Percentiles rank a stretch among this genome's conserved stretches.
These are phyloP conservation scores for Itoplectis maculator DNA, from an alignment of 2,888 invertebrate genomes.

Conservation along the genomic window DNA sequence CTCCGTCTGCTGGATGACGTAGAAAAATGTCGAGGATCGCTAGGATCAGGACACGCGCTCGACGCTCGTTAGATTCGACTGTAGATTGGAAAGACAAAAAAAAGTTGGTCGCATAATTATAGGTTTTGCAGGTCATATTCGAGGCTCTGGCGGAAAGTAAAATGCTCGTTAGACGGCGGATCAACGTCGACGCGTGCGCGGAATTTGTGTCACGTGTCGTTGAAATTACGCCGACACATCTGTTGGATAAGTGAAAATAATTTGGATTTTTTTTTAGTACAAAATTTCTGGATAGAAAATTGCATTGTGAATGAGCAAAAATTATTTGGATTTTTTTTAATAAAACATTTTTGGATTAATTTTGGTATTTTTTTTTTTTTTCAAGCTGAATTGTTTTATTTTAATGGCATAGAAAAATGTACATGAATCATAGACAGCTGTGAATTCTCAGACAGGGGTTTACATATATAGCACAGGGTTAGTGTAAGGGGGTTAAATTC, in stretches of 20 bases:
- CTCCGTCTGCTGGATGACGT: conserved; percentile 15
- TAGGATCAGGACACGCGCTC: conserved; percentile 48
- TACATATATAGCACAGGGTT: not conserved
- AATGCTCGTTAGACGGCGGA: conserved; percentile 11
- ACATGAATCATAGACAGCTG: conserved; percentile 60
- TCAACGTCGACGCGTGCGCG: conserved; percentile 43
- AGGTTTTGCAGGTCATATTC: conserved; percentile 43
- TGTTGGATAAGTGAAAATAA: too few relatives aligned
- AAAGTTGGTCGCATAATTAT: conserved; percentile 64
- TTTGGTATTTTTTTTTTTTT: conserved; percentile 4
- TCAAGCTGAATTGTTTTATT: not conserved
- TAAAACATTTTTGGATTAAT: too few relatives aligned
- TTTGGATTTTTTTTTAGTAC: too few relatives aligned
- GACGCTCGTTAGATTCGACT: conserved; percentile 48
- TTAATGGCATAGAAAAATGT: too few relatives aligned
- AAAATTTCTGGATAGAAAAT: too few relatives aligned
- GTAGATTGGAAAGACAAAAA: conserved; percentile 42
- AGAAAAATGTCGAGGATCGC: conserved; percentile 7
- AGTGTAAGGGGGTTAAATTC: not conserved
- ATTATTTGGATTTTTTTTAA: too few relatives aligned
- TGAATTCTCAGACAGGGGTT: conserved; percentile 13
- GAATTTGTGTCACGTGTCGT: conserved; percentile 38
- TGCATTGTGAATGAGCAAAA: too few relatives aligned
- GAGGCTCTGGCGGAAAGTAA: conserved; percentile 5
- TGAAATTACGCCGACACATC: not conserved